These are phyloP conservation scores for Karalla daura DNA, from an alignment of 2,797 vertebrate species.

Conservation along the genomic window DNA sequence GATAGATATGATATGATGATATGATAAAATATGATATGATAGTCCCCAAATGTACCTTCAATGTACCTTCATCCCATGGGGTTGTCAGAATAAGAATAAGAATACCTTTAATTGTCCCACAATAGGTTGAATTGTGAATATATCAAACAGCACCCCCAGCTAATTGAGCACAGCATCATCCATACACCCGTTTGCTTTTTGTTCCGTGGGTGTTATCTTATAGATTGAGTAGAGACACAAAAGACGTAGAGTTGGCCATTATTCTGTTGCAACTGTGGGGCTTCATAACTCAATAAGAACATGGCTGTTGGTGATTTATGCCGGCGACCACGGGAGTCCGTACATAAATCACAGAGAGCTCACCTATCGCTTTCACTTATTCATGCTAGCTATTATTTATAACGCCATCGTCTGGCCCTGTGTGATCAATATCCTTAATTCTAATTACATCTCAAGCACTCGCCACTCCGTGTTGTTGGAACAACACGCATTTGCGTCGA, in stretches of 20 bases:
- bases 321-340: constrained; percentile 66
- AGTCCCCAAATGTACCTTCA: too few species aligned
- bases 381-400: constrained; percentile 87
- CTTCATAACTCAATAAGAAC: constrained; percentile 89
- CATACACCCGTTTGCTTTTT: constrained; percentile 40
- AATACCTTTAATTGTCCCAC: too few species aligned
- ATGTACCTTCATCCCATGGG: too few species aligned
- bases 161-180: constrained; percentile 22
- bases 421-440: constrained; percentile 88
- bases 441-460: constrained; percentile 86
- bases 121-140: constrained; percentile 35
- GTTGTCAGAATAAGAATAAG: too few species aligned
- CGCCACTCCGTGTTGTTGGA: constrained; percentile 77
- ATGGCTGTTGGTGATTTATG: constrained; percentile 84
- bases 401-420: constrained; percentile 68
- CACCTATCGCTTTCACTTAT: constrained; percentile 87
- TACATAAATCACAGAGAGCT: constrained; percentile 85
- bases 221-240: constrained; percentile 69
- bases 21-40: too few species aligned
- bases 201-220: constrained; percentile 56
- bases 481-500: constrained; percentile 79
- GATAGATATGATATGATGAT: too few species aligned
- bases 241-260: constrained; percentile 79
- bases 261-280: constrained; percentile 76
- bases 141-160: constrained; percentile 15